phyloP scores from a whole-genome alignment of 2,113 vertebrate species.

The Nesogale talazaci region DNA sequence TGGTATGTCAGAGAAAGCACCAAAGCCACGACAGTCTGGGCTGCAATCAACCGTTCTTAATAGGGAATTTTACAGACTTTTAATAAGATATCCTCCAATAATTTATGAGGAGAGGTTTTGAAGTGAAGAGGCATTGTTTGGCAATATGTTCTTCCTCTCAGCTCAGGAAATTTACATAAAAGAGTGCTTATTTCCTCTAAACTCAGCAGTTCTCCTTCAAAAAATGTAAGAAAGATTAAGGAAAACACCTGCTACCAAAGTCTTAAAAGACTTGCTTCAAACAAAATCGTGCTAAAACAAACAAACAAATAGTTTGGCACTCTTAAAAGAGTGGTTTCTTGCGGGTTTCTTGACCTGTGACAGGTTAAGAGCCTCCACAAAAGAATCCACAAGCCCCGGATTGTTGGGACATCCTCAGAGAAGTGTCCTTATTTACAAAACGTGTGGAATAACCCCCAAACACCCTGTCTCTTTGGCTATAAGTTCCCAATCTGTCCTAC shows the following conservation, averaged over 20 bases:
- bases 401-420: neutral
- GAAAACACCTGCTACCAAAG: constrained; percentile 87
- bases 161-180: constrained; percentile 92
- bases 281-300: constrained; percentile 57
- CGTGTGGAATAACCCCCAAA: neutral
- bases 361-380: constrained; percentile 2
- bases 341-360: neutral
- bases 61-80: constrained; percentile 92
- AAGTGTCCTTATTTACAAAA: neutral
- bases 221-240: constrained; percentile 86
- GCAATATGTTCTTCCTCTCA: constrained; percentile 94
- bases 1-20: constrained; percentile 91
- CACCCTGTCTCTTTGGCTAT: neutral
- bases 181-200: constrained; percentile 88
- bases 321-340: neutral
- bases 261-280: constrained; percentile 72
- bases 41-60: constrained; percentile 93
- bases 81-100: constrained; percentile 92
- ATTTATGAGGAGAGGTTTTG: constrained; percentile 96
- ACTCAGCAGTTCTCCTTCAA: constrained; percentile 83
- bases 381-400: neutral
- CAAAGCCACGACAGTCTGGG: constrained; percentile 90
- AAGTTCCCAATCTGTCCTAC: neutral
- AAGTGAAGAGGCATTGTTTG: constrained; percentile 97
- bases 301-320: constrained; percentile 33